Base-by-base conservation (phyloP, 2,888 invertebrate species). In the Pemphredon lugubris region DNA sequence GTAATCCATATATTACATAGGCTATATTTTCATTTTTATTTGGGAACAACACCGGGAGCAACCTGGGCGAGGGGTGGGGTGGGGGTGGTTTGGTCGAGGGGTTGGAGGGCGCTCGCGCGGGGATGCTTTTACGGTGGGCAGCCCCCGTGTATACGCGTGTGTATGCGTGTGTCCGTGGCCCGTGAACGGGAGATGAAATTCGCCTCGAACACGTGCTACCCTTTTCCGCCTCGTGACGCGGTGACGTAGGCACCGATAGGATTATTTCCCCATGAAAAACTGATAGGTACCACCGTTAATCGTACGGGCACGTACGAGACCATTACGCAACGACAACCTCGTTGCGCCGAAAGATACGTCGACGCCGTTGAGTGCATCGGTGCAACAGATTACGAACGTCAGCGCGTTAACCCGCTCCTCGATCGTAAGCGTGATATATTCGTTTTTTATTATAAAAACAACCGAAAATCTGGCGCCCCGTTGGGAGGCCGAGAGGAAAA, bases 181-280 rank as follows among this genome's bases (percentile, higher is more conserved):
- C 54, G 30, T 26, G 58, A 57, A 50, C 66, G 44, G 48, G 68
- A 72, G 60, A 70, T 73, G 79, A 73, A 78, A 79, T 74, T 79
- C 67, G 69, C 60, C 68, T 65, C 58, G 58, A 64, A 74, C 75
- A 76, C 76, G 79, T 74, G 79, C 68, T 63, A 42, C 71, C 50
- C 69, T 64, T 73, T 72, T 66, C 67, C 58, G 72, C 71, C 71
- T 72, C 78, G 81, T 81, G 78, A 73, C 78, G 63, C 68, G 51
- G 50, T 69, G 70, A 77, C 74, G 79, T 69, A 64, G 65, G 23
- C 53, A 65, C 63, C 55, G 75, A 79, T 75, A 77, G 79, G 79
- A 81, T 80, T 80, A 80, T 71, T 81, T 69, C 73, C 64, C 72
- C 81, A 75, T 84, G 83, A 82, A 83, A 84, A 84, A 81, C 72